Evolutionary conservation across 2,888 invertebrate species (phyloP), one percentile per base, ranked within the genome.

Genomic region (Latrodectus hesperus): DNA sequence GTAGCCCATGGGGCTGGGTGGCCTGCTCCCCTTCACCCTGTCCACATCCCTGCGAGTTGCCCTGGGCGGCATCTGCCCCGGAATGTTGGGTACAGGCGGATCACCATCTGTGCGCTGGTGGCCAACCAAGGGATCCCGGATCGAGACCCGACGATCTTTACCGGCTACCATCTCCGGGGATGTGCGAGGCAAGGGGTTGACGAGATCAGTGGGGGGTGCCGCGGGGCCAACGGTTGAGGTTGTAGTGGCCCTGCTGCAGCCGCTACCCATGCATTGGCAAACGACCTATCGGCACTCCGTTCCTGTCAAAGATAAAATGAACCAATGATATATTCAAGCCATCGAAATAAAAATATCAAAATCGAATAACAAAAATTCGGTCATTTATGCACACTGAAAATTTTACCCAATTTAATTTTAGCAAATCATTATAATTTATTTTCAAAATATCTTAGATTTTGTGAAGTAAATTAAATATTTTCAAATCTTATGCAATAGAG

Each of bases 221-320:
- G 82, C 51, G 60, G 88, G 73, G 73, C 67, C 17, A 10, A 76
- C 77, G 26, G 84, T 26, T 22, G 84, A 70, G 49, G 79, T 68
- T 6, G 38, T 38, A 64, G 74, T 65, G 72, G n/a, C 73, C 70
- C 84, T 79, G 72, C 84, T 88, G 80, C 88, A 89, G 38, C 86
- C 89, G 73, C 83, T 86, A 86, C 85, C 85, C 89, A 89, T 86
- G 79, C 89, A 89, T 85, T 77, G 76, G 74, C 74, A 55, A 70
- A n/a, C 65, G 64, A 22, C 12, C 51, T 55, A 64, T 65, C 55
- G 67, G 49, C 68, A 77, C 67, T 17, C 51, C 86, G 53, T 76
- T 51, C 67, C 86, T 87, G 77, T 38, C 1, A 76, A 85, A 16
- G 17, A 52, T 52, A 76, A 51, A 14, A 51, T n/a, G 10, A 38